These are phyloP conservation scores for Agelas oroides DNA, from an alignment of 37 sponge, comb jelly and placozoan species.

Conservation along the genomic window DNA sequence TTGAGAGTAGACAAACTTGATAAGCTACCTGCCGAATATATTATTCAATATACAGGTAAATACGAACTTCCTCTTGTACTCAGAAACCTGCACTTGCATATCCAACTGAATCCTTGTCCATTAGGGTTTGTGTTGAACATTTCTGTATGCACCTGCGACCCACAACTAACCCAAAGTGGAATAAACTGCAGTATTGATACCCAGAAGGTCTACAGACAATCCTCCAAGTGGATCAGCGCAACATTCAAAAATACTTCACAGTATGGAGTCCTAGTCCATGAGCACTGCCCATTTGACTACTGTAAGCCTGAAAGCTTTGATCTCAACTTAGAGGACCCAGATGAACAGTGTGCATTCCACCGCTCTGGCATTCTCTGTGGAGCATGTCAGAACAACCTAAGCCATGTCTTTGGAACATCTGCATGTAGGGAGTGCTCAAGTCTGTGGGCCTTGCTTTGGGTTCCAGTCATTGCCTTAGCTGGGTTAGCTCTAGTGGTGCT, in stretches of 20 bases:
- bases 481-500: slow-evolving; percentile 5
- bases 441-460: neutral
- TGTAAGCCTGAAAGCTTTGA: neutral
- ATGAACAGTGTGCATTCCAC: slow-evolving; percentile 16
- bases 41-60: too few species aligned
- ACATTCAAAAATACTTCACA: too few species aligned
- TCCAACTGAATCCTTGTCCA: too few species aligned
- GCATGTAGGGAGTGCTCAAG: slow-evolving; percentile 14
- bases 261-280: neutral
- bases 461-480: neutral
- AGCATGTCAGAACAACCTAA: neutral
- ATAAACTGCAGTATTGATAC: neutral
- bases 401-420: slow-evolving; percentile 20
- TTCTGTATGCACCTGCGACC: too few species aligned
- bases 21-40: too few species aligned
- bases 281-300: slow-evolving; percentile 20
- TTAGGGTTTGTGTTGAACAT: too few species aligned
- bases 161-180: neutral
- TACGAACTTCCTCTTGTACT: too few species aligned
- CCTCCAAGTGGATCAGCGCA: neutral
- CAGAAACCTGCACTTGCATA: too few species aligned
- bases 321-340: neutral
- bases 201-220: neutral
- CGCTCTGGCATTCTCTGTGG: slow-evolving; percentile 6
- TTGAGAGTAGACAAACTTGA: too few species aligned